Evolutionary conservation across 2,888 invertebrate genomes (phyloP).

Genomic region (Elegia similella): DNA sequence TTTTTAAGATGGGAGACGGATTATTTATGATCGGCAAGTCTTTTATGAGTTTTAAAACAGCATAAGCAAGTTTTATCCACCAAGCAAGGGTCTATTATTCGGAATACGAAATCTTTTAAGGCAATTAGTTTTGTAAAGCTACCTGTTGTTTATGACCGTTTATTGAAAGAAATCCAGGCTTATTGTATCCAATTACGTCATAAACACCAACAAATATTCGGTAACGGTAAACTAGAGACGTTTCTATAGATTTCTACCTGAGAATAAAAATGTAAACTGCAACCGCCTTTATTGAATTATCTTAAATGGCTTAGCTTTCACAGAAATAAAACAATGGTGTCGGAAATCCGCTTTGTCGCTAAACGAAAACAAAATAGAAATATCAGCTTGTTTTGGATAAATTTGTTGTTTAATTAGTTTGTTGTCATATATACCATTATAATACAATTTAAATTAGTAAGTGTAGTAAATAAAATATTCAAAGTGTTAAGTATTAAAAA

Average conservation of each 20-base stretch:
- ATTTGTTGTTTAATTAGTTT: too few relatives aligned
- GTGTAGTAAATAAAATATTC: too few relatives aligned
- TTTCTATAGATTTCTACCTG: not conserved
- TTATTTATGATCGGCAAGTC: not conserved
- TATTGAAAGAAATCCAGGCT: conserved; percentile 6
- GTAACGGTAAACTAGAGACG: not conserved
- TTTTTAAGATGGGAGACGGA: not conserved
- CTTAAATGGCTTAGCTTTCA: not conserved
- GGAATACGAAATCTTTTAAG: not conserved
- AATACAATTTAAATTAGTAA: too few relatives aligned
- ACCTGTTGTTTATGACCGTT: conserved; percentile 8
- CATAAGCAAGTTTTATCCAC: not conserved
- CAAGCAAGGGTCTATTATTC: not conserved
- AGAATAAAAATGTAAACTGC: not conserved
- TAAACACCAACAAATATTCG: conserved; percentile 5
- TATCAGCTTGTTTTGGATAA: too few relatives aligned
- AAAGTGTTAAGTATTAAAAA: too few relatives aligned
- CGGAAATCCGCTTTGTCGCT: not conserved
- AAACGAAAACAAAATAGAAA: not conserved
- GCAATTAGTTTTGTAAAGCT: conserved; percentile 2
- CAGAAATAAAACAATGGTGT: not conserved
- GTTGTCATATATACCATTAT: too few relatives aligned
- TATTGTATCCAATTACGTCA: conserved; percentile 6
- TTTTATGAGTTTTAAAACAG: not conserved
- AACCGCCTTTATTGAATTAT: not conserved